Evolutionary conservation across 2,797 vertebrate genomes (phyloP).

Genomic region (Etheostoma nigrum): DNA sequence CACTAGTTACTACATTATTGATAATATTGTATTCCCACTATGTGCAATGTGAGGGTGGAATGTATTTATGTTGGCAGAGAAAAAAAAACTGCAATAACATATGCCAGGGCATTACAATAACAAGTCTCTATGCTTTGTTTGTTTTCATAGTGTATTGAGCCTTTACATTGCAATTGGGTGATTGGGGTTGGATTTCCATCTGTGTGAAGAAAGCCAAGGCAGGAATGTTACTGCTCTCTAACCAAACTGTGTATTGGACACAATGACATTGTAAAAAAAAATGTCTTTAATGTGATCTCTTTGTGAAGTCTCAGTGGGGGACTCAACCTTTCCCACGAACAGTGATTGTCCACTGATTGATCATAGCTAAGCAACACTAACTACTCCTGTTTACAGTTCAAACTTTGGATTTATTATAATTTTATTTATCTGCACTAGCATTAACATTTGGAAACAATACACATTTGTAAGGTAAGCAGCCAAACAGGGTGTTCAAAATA

Average conservation of each 20-base stretch:
- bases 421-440: neutral
- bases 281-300: slow-evolving; percentile 13
- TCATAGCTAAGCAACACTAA: neutral
- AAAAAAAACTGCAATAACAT: slow-evolving; percentile 71
- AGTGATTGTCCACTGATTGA: slow-evolving; percentile 1
- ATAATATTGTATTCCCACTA: slow-evolving; percentile 65
- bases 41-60: slow-evolving; percentile 66
- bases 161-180: slow-evolving; percentile 78
- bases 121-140: slow-evolving; percentile 79
- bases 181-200: slow-evolving; percentile 81
- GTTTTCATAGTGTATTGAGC: slow-evolving; percentile 79
- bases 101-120: slow-evolving; percentile 78
- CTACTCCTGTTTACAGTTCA: neutral
- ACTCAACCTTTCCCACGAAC: neutral
- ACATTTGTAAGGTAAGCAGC: too few relatives aligned
- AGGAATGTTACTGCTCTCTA: slow-evolving; percentile 61
- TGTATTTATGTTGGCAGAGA: slow-evolving; percentile 76
- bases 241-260: slow-evolving; percentile 6
- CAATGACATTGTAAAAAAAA: neutral
- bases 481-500: too few relatives aligned
- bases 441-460: neutral
- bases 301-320: slow-evolving; percentile 11
- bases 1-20: slow-evolving; percentile 67
- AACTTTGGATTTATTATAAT: too few relatives aligned
- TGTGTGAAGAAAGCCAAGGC: slow-evolving; percentile 69